These are phyloP conservation scores for Orchesella flavescens DNA, from an alignment of 2,888 invertebrate genomes.

Conservation along the genomic window DNA sequence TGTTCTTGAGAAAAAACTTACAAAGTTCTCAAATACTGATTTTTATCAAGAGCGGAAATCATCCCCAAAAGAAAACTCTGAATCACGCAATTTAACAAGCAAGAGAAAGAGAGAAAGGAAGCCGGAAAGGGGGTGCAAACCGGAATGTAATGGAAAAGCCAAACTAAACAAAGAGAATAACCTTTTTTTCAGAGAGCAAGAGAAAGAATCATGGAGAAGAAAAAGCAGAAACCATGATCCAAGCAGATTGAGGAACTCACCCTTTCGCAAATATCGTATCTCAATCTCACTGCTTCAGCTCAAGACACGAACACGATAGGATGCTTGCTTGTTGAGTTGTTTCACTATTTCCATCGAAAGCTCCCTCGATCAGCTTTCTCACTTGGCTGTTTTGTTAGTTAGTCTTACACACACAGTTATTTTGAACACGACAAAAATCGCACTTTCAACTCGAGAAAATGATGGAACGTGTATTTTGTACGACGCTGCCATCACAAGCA, in stretches of 20 bases:
- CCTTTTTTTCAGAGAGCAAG: too few relatives aligned
- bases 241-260: constrained; percentile 49
- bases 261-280: constrained; percentile 16
- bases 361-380: not conserved
- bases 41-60: too few relatives aligned
- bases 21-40: too few relatives aligned
- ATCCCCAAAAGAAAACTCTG: too few relatives aligned
- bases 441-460: not conserved
- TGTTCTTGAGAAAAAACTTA: too few relatives aligned
- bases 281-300: not conserved
- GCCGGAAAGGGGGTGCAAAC: not conserved
- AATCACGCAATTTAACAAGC: not conserved
- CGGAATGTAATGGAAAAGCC: too few relatives aligned
- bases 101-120: not conserved
- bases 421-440: not conserved
- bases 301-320: not conserved
- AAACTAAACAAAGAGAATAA: too few relatives aligned
- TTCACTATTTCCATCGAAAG: not conserved
- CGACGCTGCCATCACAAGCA: constrained; percentile 19
- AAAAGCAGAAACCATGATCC: constrained; percentile 43
- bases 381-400: too few relatives aligned
- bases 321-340: not conserved
- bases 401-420: not conserved
- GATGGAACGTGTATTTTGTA: not conserved
- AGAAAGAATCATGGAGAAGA: not conserved